Evolutionary conservation across 2,888 invertebrate species (phyloP).

Genomic region (Nephrotoma guestfalica): DNA sequence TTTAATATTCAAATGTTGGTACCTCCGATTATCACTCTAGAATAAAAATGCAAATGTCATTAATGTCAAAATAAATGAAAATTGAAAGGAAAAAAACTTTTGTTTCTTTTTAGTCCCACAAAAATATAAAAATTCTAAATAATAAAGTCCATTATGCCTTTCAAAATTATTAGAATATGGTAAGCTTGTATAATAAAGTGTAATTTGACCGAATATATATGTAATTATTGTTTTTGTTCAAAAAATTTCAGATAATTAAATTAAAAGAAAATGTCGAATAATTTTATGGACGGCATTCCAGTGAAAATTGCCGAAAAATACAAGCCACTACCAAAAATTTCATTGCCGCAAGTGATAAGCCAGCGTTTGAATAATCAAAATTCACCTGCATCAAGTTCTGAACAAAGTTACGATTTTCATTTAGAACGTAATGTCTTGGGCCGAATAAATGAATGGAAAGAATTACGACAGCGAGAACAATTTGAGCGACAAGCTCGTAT

Average conservation of each 20-base stretch:
- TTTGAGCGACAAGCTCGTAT: slow-evolving; percentile 46
- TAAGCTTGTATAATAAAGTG: background rate
- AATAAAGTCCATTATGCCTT: background rate
- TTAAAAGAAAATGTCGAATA: slow-evolving; percentile 14
- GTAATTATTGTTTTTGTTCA: background rate
- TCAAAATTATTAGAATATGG: background rate
- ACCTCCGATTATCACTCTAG: background rate
- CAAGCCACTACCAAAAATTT: slow-evolving; percentile 60
- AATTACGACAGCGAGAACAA: slow-evolving; percentile 44
- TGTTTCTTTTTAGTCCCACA: background rate
- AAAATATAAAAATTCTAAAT: background rate
- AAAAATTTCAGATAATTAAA: background rate
- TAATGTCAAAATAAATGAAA: background rate
- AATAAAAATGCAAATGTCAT: background rate
- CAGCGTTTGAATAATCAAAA: slow-evolving; percentile 38
- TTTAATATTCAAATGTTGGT: background rate
- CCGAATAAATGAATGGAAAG: slow-evolving; percentile 56
- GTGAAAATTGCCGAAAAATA: slow-evolving; percentile 81
- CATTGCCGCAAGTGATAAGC: slow-evolving; percentile 40
- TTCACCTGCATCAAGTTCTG: slow-evolving; percentile 34
- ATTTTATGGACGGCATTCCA: slow-evolving; percentile 69
- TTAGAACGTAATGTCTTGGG: slow-evolving; percentile 57
- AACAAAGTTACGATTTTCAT: slow-evolving; percentile 52
- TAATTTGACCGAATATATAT: background rate
- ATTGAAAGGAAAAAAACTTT: background rate